Evolutionary conservation across 35 echinoderm and acorn worm species (phyloP), one percentile per base, ranked within the genome.

Genomic region (Ophioderma brevispina): DNA sequence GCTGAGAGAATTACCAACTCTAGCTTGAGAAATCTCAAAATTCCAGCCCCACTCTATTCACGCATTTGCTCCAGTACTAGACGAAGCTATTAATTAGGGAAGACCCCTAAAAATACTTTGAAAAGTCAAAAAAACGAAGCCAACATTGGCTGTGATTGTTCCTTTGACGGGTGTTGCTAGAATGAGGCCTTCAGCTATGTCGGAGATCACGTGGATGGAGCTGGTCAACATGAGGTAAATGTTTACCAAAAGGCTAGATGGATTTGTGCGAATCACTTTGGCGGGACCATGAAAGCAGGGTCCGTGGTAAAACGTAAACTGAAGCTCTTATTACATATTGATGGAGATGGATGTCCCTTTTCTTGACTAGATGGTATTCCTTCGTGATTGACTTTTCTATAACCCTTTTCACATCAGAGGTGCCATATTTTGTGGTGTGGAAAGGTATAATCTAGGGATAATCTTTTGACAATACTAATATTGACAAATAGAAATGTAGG

Each of bases 201-300:
- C 0, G 94, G 76, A 18, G 76, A 85, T 1, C 36, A 91, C 31
- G 86, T 91, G 0, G 89, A 95, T 50, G 79, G 78, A 0, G 75
- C 56, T 1, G 97, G 91, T 1, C 35, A 75, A 32, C 81, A 95
- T 13, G 64, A 83, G 0, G 32, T 37, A 11, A 40, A 78, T 23
- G 78, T 34, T 0, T 99, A 89, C 43, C 80, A 95, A 3, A 13
- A 85, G 92, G 0, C 86, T 99, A 15, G 64, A 93, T 25, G 94
- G 90, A 0, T 98, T 98, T 75, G 93, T 98, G 28, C 93, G 81
- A 98, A 94, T 40, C 92, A 95, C 75, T 95, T 90, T 81, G 96
- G 96, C 0, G 55, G 84, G n/a, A 93, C 90, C 39, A 92, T 92
- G 87, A 81, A 93, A 38, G 93, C 91, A 6, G 87, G 96, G 96